phyloP scores from a whole-genome alignment of 2,888 invertebrate genomes.

The Drosophila algonquin region DNA sequence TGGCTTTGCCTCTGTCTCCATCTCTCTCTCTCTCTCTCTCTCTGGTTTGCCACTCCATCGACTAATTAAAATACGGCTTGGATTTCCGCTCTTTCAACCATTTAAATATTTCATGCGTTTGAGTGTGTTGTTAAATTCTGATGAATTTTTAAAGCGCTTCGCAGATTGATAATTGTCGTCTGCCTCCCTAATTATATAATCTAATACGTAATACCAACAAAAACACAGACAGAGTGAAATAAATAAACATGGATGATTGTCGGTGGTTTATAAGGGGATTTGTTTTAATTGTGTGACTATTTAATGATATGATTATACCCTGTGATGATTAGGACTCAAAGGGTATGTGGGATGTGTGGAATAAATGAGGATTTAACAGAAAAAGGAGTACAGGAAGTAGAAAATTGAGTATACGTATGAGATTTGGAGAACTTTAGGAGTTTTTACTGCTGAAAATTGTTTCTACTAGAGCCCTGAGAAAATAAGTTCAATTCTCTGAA shows the following conservation, averaged over 20 bases:
- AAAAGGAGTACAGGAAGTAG: too few relatives aligned
- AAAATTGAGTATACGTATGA: too few relatives aligned
- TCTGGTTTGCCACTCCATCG: background rate
- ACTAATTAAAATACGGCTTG: constrained; percentile 40
- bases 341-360: background rate
- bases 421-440: too few relatives aligned
- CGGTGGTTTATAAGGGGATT: background rate
- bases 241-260: too few relatives aligned
- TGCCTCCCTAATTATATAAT: constrained; percentile 28
- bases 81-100: constrained; percentile 16
- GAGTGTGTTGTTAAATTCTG: constrained; percentile 6
- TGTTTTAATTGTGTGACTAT: background rate
- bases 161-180: constrained; percentile 29
- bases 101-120: constrained; percentile 25
- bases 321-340: background rate
- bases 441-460: too few relatives aligned
- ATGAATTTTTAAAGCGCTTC: constrained; percentile 27
- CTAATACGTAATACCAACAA: constrained; percentile 14
- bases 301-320: background rate
- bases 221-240: background rate
- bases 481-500: too few relatives aligned
- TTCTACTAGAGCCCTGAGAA: too few relatives aligned
- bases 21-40: background rate
- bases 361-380: background rate
- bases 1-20: background rate